These are phyloP conservation scores for Agriopis marginaria DNA, from an alignment of 2,888 invertebrate genomes.

Conservation along the genomic window DNA sequence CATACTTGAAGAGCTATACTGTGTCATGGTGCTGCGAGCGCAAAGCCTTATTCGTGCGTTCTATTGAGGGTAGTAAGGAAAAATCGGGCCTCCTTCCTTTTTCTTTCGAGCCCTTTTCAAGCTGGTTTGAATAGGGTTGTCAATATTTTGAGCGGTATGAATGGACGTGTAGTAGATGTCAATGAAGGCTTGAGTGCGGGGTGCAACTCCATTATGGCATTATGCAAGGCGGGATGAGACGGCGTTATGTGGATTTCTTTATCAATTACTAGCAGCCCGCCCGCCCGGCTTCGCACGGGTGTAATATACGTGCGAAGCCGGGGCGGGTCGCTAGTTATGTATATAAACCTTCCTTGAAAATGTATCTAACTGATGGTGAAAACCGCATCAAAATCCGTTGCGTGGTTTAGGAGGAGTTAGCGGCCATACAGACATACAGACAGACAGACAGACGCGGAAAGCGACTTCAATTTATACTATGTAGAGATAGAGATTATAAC, in stretches of 20 bases:
- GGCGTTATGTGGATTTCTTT: background rate
- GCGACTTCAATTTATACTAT: too few species aligned
- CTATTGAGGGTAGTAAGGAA: conserved; percentile 72
- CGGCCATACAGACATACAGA: too few species aligned
- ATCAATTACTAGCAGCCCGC: too few species aligned
- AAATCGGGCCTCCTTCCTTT: conserved; percentile 77
- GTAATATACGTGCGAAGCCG: too few species aligned
- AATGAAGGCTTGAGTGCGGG: conserved; percentile 72
- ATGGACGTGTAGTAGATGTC: conserved; percentile 77
- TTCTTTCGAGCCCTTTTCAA: conserved; percentile 77
- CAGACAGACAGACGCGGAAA: too few species aligned
- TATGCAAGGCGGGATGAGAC: conserved; percentile 1
- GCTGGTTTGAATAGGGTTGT: conserved; percentile 77
- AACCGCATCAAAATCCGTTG: too few species aligned
- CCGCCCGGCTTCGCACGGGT: too few species aligned
- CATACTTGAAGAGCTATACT: conserved; percentile 8
- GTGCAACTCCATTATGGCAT: conserved; percentile 60
- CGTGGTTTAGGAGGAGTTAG: too few species aligned
- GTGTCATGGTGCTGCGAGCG: conserved; percentile 41
- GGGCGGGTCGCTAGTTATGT: too few species aligned
- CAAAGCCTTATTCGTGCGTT: conserved; percentile 58
- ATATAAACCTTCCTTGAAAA: too few species aligned
- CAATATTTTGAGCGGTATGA: conserved; percentile 84
- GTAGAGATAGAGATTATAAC: too few species aligned
- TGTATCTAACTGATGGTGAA: too few species aligned